Conservation (phyloP, 2,113 vertebrate genomes). For the Ancistrus triradiatus region DNA sequence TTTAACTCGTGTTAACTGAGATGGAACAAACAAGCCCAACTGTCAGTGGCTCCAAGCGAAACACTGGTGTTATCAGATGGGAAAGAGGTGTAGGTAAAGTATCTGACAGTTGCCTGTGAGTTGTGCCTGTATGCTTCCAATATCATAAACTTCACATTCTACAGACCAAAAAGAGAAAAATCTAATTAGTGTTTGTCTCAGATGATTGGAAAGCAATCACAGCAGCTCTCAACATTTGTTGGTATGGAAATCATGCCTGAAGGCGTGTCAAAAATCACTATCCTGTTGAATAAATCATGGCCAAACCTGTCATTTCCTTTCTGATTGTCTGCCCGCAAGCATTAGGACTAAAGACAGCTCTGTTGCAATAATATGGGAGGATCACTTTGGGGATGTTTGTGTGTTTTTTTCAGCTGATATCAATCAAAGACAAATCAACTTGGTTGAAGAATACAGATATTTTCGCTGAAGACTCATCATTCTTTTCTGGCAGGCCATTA, state of each 20-base stretch:
- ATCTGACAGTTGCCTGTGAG: constrained; percentile 49
- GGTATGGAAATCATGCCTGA: constrained; percentile 56
- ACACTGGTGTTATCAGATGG: constrained; percentile 25
- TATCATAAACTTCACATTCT: constrained; percentile 53
- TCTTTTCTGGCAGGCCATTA: constrained; percentile 17
- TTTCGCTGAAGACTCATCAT: constrained; percentile 12
- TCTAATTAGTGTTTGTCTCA: constrained; percentile 69
- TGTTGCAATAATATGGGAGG: constrained; percentile 31
- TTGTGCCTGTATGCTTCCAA: constrained; percentile 51
- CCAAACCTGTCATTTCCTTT: constrained; percentile 52
- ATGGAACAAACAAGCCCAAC: constrained; percentile 2
- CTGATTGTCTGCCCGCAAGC: constrained; percentile 46
- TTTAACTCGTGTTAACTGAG: constrained; percentile 5
- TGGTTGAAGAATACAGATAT: constrained; percentile 19
- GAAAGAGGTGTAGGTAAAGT: constrained; percentile 23
- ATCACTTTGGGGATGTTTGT: constrained; percentile 28
- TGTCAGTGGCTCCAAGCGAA: constrained; percentile 9
- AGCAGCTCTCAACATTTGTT: constrained; percentile 58
- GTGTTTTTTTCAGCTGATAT: constrained; percentile 20
- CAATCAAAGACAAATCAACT: constrained; percentile 43
- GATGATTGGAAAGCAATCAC: constrained; percentile 76
- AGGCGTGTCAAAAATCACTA: constrained; percentile 49
- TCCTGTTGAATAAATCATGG: constrained; percentile 52
- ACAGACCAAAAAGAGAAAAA: constrained; percentile 53
- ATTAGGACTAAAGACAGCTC: constrained; percentile 43